phyloP scores from a whole-genome alignment of 1,140 invertebrate genomes.

The Drosophila lini region DNA sequence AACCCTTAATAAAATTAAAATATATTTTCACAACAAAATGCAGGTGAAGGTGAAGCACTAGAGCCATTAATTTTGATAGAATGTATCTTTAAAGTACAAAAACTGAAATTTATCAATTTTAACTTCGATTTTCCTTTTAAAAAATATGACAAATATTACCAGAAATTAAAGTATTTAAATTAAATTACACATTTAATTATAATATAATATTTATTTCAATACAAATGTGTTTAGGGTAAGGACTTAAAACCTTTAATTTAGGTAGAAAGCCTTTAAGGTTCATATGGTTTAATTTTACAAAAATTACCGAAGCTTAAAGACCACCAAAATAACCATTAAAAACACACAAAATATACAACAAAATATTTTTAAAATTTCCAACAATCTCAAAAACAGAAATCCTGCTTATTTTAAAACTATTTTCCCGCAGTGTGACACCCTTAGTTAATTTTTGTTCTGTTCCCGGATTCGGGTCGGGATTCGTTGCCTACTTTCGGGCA shows the following conservation, averaged over 20 bases:
- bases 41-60: neutral
- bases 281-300: neutral
- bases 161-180: neutral
- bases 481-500: constrained; percentile 50
- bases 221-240: neutral
- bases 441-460: constrained; percentile 8
- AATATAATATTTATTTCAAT: neutral
- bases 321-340: neutral
- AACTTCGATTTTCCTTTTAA: neutral
- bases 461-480: constrained; percentile 22
- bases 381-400: neutral
- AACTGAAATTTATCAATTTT: neutral
- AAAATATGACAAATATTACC: neutral
- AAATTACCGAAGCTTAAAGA: neutral
- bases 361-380: neutral
- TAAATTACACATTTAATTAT: neutral
- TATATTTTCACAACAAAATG: neutral
- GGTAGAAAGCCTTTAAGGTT: neutral
- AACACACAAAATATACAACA: neutral
- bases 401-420: neutral
- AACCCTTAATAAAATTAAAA: no score
- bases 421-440: constrained; percentile 22
- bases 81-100: neutral
- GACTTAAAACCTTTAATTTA: neutral
- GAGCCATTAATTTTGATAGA: neutral